Conservation (phyloP, 2,797 vertebrate species). For the Phyllotis vaccarum region DNA sequence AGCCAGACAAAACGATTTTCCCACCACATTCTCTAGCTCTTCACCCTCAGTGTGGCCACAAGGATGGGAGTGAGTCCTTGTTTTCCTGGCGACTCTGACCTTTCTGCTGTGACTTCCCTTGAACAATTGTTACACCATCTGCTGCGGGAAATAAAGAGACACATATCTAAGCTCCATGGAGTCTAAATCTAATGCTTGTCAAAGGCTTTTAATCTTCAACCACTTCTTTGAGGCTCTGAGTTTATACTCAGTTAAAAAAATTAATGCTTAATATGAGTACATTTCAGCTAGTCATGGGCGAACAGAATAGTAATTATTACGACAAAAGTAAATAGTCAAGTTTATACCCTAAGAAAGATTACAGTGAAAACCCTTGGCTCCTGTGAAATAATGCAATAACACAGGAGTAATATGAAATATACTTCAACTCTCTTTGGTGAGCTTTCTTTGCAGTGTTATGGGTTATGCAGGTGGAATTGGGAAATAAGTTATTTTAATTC, state of each 20-base stretch:
- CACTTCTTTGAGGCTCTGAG: not conserved
- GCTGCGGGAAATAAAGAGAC: not conserved
- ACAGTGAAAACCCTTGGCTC: not conserved
- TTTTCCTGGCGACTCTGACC: not conserved
- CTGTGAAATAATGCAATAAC: not conserved
- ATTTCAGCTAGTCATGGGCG: not conserved
- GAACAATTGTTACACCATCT: not conserved
- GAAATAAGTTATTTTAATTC: constrained; percentile 53
- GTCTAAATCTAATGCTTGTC: not conserved
- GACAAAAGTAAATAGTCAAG: not conserved
- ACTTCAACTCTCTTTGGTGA: not conserved
- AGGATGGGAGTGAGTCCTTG: not conserved
- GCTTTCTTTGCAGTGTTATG: constrained; percentile 51
- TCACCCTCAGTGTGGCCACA: not conserved
- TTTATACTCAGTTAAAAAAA: constrained; percentile 52
- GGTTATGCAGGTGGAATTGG: not conserved
- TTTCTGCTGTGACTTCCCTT: not conserved
- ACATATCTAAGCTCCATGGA: not conserved
- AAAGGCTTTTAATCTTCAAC: not conserved
- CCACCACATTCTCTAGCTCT: not conserved
- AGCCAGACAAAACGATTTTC: not conserved
- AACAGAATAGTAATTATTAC: not conserved
- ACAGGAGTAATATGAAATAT: not conserved
- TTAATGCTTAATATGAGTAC: not conserved
- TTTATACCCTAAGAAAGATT: constrained; percentile 2